Conservation (phyloP, 2,113 vertebrate species). For the Elephas maximus region DNA sequence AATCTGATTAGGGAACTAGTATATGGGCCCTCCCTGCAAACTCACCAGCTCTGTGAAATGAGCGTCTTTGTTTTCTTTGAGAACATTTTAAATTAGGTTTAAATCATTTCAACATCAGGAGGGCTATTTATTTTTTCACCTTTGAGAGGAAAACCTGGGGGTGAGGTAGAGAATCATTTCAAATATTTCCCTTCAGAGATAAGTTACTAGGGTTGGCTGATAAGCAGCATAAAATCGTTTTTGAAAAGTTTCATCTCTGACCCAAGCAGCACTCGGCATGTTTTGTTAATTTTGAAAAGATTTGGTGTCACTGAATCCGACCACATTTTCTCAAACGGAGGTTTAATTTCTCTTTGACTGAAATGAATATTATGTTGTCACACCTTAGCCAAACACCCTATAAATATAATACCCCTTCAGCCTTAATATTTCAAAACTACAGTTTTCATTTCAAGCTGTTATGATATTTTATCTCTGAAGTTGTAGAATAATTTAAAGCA, state of each 20-base stretch:
- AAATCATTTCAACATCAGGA: not conserved
- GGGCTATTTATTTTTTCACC: not conserved
- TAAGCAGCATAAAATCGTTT: not conserved
- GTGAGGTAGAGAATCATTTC: not conserved
- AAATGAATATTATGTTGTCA: constrained; percentile 66
- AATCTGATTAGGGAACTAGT: not conserved
- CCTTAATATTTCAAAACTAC: constrained; percentile 66
- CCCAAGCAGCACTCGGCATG: not conserved
- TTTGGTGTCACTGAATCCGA: constrained; percentile 19
- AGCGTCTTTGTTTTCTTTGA: not conserved
- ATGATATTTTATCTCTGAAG: constrained; percentile 73
- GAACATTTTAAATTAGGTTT: not conserved
- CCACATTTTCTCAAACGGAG: constrained; percentile 29
- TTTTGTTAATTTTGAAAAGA: constrained; percentile 59
- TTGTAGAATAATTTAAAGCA: constrained; percentile 67
- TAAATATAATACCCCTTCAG: constrained; percentile 61
- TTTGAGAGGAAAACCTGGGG: not conserved
- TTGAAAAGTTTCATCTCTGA: constrained; percentile 25
- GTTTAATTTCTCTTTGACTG: constrained; percentile 73
- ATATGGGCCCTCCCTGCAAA: not conserved
- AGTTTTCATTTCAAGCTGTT: constrained; percentile 64
- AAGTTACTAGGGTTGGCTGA: not conserved
- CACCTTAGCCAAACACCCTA: constrained; percentile 58
- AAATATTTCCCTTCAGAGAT: not conserved
- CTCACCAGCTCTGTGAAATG: not conserved